Conservation (phyloP, 2,888 invertebrate genomes). For the Leucoma salicis region DNA sequence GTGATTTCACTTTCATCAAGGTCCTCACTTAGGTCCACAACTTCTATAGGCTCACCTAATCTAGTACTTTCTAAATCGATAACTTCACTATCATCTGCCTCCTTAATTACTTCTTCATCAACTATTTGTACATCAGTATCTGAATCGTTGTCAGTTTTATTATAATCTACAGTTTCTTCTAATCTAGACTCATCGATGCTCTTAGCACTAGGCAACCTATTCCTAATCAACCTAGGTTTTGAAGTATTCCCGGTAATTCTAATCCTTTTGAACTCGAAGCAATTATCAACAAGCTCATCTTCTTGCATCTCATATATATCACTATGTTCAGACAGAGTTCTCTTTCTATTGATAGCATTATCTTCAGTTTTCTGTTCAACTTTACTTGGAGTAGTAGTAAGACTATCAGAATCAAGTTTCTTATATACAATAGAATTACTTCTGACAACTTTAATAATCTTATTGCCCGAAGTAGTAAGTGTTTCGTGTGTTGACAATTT, state of each 20-base stretch:
- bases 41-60: constrained; percentile 52
- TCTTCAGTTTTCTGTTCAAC: constrained; percentile 46
- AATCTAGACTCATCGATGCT: constrained; percentile 33
- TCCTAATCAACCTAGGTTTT: constrained; percentile 66
- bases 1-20: constrained; percentile 52
- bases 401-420: constrained; percentile 54
- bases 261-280: constrained; percentile 68
- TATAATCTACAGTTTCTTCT: constrained; percentile 20
- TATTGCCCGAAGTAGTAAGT: constrained; percentile 65
- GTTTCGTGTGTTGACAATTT: constrained; percentile 70
- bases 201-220: constrained; percentile 46
- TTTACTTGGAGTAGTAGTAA: constrained; percentile 41
- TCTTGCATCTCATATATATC: constrained; percentile 61
- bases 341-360: constrained; percentile 53
- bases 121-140: constrained; percentile 72
- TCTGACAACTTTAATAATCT: constrained; percentile 72
- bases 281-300: constrained; percentile 66
- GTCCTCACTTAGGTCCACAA: constrained; percentile 69
- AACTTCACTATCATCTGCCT: constrained; percentile 49
- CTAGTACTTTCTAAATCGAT: constrained; percentile 58
- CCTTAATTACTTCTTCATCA: constrained; percentile 47
- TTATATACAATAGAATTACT: constrained; percentile 75
- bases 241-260: constrained; percentile 55
- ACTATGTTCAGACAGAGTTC: constrained; percentile 65
- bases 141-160: constrained; percentile 54